Evolutionary conservation across 2,888 invertebrate genomes (phyloP).

Genomic region (Drosophila affinis): DNA sequence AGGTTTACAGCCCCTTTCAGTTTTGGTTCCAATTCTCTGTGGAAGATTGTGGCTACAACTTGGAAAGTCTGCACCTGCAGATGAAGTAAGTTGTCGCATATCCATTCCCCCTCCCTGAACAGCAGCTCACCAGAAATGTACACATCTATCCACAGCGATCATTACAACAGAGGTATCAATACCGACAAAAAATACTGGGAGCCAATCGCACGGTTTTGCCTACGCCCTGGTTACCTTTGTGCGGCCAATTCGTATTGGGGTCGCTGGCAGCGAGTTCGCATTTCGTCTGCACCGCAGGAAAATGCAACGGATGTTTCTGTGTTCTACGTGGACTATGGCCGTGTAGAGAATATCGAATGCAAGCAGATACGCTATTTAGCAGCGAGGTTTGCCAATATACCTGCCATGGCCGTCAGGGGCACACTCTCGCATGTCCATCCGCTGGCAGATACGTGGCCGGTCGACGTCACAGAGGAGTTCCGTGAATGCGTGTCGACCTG

Average conservation of each 20-base stretch:
- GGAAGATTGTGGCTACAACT: fast-evolving
- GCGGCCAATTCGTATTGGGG: neutral
- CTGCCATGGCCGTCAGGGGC: slow-evolving; percentile 38
- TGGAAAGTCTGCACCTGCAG: neutral
- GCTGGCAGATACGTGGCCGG: slow-evolving; percentile 37
- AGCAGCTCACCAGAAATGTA: no score
- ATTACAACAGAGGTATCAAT: neutral
- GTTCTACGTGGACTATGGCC: slow-evolving; percentile 43
- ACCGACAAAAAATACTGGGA: no score
- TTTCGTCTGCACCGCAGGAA: slow-evolving; percentile 1
- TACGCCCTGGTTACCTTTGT: slow-evolving; percentile 40
- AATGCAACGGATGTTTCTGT: neutral
- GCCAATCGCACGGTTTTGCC: slow-evolving; percentile 11
- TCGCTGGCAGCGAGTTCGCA: slow-evolving; percentile 38
- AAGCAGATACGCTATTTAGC: slow-evolving; percentile 24
- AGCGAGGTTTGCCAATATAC: neutral
- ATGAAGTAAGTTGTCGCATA: slow-evolving; percentile 31
- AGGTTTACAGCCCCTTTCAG: slow-evolving; percentile 52
- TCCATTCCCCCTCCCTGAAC: no score
- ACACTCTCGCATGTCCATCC: slow-evolving; percentile 45
- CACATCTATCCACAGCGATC: neutral
- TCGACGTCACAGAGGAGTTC: slow-evolving; percentile 11
- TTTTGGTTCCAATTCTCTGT: slow-evolving; percentile 49
- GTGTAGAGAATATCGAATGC: neutral
- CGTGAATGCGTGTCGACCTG: neutral